Evolutionary conservation across 2,113 vertebrate genomes (phyloP).

Genomic region (Sclerurus mexicanus): DNA sequence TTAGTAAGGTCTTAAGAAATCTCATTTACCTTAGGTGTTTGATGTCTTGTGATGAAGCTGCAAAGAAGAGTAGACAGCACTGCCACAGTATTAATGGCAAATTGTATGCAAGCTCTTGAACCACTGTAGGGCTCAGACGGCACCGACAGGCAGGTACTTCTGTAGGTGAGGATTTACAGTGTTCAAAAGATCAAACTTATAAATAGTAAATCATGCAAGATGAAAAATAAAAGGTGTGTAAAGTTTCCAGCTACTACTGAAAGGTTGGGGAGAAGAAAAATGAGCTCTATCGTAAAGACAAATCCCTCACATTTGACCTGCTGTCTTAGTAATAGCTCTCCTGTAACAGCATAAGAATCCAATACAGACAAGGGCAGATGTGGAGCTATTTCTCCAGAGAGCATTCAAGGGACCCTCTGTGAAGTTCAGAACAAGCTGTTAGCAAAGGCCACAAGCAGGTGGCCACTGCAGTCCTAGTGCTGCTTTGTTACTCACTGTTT

Average conservation of each 20-base stretch:
- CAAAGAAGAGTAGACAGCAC: not conserved
- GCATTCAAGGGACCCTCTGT: not conserved
- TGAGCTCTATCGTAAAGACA: not conserved
- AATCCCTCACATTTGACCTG: not conserved
- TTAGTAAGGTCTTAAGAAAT: not conserved
- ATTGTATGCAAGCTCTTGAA: not conserved
- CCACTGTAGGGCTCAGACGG: not conserved
- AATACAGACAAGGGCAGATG: not conserved
- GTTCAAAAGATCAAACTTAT: not conserved
- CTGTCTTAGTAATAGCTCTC: not conserved
- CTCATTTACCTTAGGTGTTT: not conserved
- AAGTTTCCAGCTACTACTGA: not conserved
- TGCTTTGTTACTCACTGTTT: not conserved
- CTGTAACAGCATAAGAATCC: not conserved
- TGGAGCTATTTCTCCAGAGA: not conserved
- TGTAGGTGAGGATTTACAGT: not conserved
- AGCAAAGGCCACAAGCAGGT: not conserved
- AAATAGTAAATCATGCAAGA: not conserved
- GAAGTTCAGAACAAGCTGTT: not conserved
- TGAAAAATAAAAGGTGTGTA: not conserved
- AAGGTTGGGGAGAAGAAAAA: not conserved
- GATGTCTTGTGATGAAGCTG: not conserved
- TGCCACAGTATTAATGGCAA: not conserved
- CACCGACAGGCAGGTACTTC: not conserved
- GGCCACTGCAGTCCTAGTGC: not conserved